Conservation (phyloP, 2,797 vertebrate species). For the Rhinella marina region DNA sequence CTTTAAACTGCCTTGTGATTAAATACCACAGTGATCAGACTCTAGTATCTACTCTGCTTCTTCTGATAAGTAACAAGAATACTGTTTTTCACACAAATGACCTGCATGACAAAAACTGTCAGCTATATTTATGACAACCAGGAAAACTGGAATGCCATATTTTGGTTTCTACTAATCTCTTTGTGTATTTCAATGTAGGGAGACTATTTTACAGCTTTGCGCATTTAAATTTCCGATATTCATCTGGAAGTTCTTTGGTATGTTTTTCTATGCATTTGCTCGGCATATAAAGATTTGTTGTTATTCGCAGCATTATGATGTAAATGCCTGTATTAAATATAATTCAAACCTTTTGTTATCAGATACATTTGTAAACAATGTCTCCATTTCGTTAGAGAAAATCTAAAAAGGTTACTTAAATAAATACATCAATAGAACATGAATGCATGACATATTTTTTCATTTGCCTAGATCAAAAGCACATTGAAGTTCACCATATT, state of each 20-base stretch:
- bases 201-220: background rate
- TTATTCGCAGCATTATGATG: slow-evolving; percentile 23
- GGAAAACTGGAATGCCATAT: slow-evolving; percentile 4
- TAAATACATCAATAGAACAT: slow-evolving; percentile 42
- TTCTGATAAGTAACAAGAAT: background rate
- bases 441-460: slow-evolving; percentile 39
- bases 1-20: background rate
- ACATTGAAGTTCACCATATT: slow-evolving; percentile 33
- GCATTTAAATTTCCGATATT: slow-evolving; percentile 35
- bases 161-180: slow-evolving; percentile 2
- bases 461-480: slow-evolving; percentile 46
- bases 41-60: slow-evolving; percentile 6
- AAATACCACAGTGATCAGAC: background rate
- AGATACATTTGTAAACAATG: slow-evolving; percentile 25
- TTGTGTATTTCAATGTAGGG: background rate
- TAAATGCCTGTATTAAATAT: slow-evolving; percentile 25
- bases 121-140: slow-evolving; percentile 14
- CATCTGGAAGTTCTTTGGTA: slow-evolving; percentile 17
- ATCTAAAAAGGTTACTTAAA: slow-evolving; percentile 38
- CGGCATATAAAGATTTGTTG: background rate
- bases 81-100: slow-evolving; percentile 13
- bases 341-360: slow-evolving; percentile 11
- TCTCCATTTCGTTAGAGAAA: background rate
- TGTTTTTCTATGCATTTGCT: slow-evolving; percentile 11
- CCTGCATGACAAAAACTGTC: background rate